phyloP scores from a whole-genome alignment of 1,140 invertebrate genomes.

The Nymphalis io region DNA sequence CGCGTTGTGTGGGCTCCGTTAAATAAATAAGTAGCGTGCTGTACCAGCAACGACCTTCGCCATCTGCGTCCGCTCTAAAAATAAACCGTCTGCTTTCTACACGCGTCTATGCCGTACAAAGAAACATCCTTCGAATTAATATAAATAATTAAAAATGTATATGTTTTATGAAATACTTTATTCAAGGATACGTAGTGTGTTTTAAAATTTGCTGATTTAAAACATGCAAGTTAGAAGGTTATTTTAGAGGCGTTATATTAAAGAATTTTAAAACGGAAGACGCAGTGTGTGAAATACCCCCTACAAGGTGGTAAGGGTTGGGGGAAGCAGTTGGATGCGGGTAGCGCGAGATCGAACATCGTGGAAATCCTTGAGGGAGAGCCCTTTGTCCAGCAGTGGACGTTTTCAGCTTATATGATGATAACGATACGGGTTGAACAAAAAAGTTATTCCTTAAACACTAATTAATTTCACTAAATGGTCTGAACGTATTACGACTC shows the following conservation, averaged over 20 bases:
- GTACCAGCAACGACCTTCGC: slow-evolving; percentile 56
- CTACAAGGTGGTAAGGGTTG: no score
- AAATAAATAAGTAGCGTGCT: slow-evolving; percentile 68
- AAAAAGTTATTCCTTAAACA: slow-evolving; percentile 8
- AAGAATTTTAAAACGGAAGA: no score
- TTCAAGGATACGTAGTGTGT: no score
- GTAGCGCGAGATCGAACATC: no score
- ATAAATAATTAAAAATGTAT: slow-evolving; percentile 42
- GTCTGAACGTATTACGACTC: slow-evolving; percentile 2
- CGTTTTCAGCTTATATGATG: no score
- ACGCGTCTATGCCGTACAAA: slow-evolving; percentile 27
- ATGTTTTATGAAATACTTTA: slow-evolving; percentile 6
- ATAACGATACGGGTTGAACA: neutral
- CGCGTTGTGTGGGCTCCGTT: slow-evolving; percentile 52
- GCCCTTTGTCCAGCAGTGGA: no score
- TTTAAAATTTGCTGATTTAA: no score
- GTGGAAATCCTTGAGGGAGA: no score
- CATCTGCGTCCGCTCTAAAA: slow-evolving; percentile 64
- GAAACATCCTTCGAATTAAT: slow-evolving; percentile 41
- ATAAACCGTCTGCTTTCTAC: slow-evolving; percentile 50
- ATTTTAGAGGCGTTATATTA: no score
- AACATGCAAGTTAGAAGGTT: no score
- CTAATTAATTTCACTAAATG: slow-evolving; percentile 14
- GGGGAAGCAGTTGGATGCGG: no score
- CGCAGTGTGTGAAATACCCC: no score